A percentile compares a stretch with the other conserved stretches of the same genome.
Conservation (phyloP, 2,113 vertebrate species). For the Aleadryas rufinucha region DNA sequence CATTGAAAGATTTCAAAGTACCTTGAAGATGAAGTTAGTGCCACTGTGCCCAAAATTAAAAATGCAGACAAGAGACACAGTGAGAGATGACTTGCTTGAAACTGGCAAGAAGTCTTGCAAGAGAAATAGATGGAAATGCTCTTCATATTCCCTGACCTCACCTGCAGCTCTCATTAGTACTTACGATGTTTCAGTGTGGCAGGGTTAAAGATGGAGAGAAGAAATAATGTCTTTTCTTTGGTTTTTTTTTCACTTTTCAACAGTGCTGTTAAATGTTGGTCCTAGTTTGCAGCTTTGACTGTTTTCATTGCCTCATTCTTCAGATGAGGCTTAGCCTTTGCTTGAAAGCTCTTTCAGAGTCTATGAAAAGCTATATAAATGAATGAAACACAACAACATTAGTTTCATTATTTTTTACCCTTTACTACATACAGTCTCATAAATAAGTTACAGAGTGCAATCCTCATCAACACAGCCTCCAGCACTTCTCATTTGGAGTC, state of each 20-base stretch:
- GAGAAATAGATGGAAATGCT: neutral
- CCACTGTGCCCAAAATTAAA: neutral
- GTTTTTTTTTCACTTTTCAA: neutral
- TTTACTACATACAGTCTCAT: conserved; percentile 20
- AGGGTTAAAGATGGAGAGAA: neutral
- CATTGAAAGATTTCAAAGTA: neutral
- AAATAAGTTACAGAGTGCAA: conserved; percentile 41
- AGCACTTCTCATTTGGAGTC: conserved; percentile 10
- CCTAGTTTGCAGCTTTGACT: neutral
- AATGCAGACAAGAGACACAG: neutral
- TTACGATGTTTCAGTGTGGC: neutral
- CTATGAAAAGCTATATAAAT: conserved; percentile 17
- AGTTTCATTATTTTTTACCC: conserved; percentile 22
- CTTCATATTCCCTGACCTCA: neutral
- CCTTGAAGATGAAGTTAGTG: neutral
- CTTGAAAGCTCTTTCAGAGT: neutral
- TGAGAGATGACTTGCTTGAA: neutral
- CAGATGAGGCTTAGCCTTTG: neutral
- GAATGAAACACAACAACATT: conserved; percentile 3
- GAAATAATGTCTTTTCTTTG: neutral
- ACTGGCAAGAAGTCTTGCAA: neutral
- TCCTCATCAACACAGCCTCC: conserved; percentile 18
- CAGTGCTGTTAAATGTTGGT: neutral
- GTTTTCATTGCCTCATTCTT: neutral
- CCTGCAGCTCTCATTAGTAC: neutral